Conservation (phyloP, 2,797 vertebrate genomes). For the Cichlasoma orientale region DNA sequence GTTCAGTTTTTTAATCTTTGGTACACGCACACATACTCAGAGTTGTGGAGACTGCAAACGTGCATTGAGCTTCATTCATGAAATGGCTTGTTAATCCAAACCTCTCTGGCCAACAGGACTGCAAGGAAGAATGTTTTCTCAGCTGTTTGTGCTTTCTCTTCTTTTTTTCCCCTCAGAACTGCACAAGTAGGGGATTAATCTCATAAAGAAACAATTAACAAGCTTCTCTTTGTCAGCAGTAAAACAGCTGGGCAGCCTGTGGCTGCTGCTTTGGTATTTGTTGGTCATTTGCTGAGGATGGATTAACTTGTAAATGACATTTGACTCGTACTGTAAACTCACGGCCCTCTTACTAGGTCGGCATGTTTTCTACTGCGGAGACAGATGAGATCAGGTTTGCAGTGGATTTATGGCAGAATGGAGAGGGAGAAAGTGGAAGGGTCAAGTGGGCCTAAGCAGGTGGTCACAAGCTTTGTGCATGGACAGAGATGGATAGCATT, state of each 20-base stretch:
- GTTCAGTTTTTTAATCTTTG: neutral
- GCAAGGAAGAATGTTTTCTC: conserved; percentile 50
- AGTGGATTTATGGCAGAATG: neutral
- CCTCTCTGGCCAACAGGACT: conserved; percentile 9
- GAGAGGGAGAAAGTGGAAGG: conserved; percentile 24
- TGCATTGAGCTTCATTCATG: conserved; percentile 25
- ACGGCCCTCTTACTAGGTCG: conserved; percentile 21
- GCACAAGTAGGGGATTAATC: conserved; percentile 60
- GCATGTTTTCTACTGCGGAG: conserved; percentile 15
- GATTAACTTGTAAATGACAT: conserved; percentile 52
- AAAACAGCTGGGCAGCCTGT: conserved; percentile 53
- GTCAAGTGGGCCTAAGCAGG: conserved; percentile 50
- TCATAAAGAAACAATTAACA: conserved; percentile 70
- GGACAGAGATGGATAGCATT: conserved; percentile 9
- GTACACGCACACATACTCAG: neutral
- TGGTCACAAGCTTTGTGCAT: conserved; percentile 27
- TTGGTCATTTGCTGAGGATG: conserved; percentile 60
- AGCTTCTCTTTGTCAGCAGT: conserved; percentile 63
- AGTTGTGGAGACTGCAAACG: conserved; percentile 4
- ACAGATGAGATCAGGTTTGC: conserved; percentile 37
- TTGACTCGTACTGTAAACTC: conserved; percentile 59
- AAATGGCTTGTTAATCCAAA: conserved; percentile 33
- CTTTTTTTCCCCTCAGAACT: conserved; percentile 33
- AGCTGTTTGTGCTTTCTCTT: conserved; percentile 60
- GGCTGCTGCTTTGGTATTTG: conserved; percentile 37